A percentile compares a stretch with the other conserved stretches of the same genome.
Evolutionary conservation across 2,888 invertebrate species (phyloP).

Genomic region (Criorhina ranunculi): DNA sequence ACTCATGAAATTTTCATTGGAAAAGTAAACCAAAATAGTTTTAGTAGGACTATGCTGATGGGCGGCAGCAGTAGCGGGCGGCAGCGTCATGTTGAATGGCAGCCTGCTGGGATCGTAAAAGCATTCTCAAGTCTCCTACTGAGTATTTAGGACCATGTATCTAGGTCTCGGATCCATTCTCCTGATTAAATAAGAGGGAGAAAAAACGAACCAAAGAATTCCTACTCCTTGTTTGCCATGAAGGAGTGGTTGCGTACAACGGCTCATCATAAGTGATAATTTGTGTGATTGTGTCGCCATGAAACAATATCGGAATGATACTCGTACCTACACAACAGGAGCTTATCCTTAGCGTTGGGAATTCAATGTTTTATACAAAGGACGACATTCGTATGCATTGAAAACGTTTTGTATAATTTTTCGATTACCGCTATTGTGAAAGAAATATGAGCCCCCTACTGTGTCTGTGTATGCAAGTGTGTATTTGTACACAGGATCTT

Average conservation of each 20-base stretch:
- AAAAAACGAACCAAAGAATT: conserved; percentile 26
- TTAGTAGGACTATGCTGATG: conserved; percentile 1
- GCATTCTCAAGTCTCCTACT: conserved; percentile 43
- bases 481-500: background rate
- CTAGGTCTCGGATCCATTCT: conserved; percentile 58
- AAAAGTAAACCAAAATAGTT: conserved; percentile 58
- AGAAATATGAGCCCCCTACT: conserved; percentile 15
- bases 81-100: conserved; percentile 18
- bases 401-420: conserved; percentile 71
- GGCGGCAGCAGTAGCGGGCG: background rate
- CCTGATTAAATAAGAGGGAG: conserved; percentile 61
- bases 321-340: conserved; percentile 3
- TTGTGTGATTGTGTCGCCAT: conserved; percentile 56
- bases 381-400: conserved; percentile 66
- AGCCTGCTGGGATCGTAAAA: conserved; percentile 52
- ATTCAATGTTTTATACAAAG: conserved; percentile 64
- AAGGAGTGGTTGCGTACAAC: conserved; percentile 13
- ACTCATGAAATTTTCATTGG: conserved; percentile 62
- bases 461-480: background rate
- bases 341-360: conserved; percentile 6
- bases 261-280: conserved; percentile 62
- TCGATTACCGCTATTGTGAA: conserved; percentile 53
- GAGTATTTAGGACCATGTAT: conserved; percentile 56
- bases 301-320: conserved; percentile 53
- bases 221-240: conserved; percentile 10